These are phyloP conservation scores for Scarus forsteni DNA, from an alignment of 2,797 vertebrate species.

Conservation along the genomic window DNA sequence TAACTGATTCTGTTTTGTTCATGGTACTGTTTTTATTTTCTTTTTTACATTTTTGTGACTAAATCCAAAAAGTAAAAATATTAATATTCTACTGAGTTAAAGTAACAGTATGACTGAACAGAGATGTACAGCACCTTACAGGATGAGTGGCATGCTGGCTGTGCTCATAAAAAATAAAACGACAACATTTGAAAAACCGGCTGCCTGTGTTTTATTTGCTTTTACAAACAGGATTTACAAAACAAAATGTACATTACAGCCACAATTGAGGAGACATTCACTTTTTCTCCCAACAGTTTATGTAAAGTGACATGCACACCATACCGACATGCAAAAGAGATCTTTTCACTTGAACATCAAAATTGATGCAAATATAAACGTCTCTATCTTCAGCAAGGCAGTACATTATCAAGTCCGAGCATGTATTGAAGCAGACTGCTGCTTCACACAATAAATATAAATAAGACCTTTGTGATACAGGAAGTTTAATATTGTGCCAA, in stretches of 20 bases:
- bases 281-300: conserved; percentile 24
- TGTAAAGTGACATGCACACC: conserved; percentile 66
- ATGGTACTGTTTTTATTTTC: conserved; percentile 30
- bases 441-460: conserved; percentile 32
- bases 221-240: conserved; percentile 57
- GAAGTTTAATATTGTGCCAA: not conserved
- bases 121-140: not conserved
- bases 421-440: conserved; percentile 9
- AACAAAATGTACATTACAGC: conserved; percentile 58
- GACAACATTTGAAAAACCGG: conserved; percentile 46
- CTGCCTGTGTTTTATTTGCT: conserved; percentile 72
- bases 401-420: conserved; percentile 19
- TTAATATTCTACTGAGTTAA: not conserved
- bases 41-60: conserved; percentile 24
- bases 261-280: conserved; percentile 46
- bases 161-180: conserved; percentile 2
- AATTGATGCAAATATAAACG: conserved; percentile 53
- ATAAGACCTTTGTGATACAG: conserved; percentile 27
- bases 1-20: conserved; percentile 27
- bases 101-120: not conserved
- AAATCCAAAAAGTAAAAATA: conserved; percentile 1
- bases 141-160: conserved; percentile 7
- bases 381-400: conserved; percentile 24
- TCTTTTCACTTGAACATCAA: conserved; percentile 39
- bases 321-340: conserved; percentile 64